Percentiles rank a stretch among this genome's conserved stretches.
These are phyloP conservation scores for Sminthurinus aureus DNA, from an alignment of 2,888 invertebrate species.

Conservation along the genomic window DNA sequence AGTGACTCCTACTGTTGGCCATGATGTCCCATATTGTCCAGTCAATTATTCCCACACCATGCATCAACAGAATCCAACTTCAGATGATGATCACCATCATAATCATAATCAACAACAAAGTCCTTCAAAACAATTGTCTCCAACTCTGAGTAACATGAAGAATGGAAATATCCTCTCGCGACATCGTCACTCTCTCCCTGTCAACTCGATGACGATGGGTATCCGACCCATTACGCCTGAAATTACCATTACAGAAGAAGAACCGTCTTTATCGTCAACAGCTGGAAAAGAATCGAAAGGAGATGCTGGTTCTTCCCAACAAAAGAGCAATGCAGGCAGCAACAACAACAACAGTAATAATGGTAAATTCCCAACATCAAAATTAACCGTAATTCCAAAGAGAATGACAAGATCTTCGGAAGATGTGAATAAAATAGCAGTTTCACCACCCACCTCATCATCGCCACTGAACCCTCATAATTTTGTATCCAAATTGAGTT, in stretches of 20 bases:
- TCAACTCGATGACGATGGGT: conserved; percentile 57
- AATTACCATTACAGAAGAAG: conserved; percentile 67
- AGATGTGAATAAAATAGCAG: conserved; percentile 50
- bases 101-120: not conserved
- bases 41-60: not conserved
- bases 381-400: conserved; percentile 27
- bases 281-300: conserved; percentile 43
- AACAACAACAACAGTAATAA: not conserved
- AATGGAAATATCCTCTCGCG: conserved; percentile 39
- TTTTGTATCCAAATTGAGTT: conserved; percentile 30
- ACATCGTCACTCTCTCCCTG: conserved; percentile 56
- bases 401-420: conserved; percentile 57
- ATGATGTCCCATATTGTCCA: not conserved
- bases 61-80: not conserved
- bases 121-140: conserved; percentile 40
- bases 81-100: not conserved
- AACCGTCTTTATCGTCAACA: not conserved
- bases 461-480: not conserved
- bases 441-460: not conserved
- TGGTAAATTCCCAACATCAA: not conserved
- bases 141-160: not conserved
- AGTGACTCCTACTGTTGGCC: conserved; percentile 41
- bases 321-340: not conserved
- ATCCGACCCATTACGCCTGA: conserved; percentile 70
- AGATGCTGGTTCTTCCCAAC: conserved; percentile 29